Percentiles rank a stretch among this genome's conserved stretches.
Conservation (phyloP, 2,797 vertebrate genomes). For the Arnoldichthys spilopterus region DNA sequence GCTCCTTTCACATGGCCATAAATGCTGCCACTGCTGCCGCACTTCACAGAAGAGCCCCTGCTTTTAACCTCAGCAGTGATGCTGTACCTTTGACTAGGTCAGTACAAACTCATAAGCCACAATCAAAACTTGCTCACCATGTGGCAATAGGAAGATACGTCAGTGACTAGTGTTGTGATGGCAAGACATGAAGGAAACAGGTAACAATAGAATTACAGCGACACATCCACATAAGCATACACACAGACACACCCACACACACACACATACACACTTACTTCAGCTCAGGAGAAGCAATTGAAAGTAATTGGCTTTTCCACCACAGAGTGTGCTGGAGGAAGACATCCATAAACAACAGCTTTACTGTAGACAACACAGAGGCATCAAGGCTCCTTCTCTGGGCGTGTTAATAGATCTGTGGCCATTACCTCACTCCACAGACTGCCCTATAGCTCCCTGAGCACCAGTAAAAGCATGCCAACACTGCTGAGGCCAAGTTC, state of each 20-base stretch:
- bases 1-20: constrained; percentile 3
- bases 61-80: constrained; percentile 17
- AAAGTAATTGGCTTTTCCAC: neutral
- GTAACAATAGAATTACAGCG: too few species aligned
- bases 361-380: constrained; percentile 32
- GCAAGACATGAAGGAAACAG: neutral
- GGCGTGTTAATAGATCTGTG: constrained; percentile 41
- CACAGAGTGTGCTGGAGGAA: neutral
- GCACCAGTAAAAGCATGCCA: constrained; percentile 40
- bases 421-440: constrained; percentile 45
- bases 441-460: constrained; percentile 44
- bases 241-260: too few species aligned
- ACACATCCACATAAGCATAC: too few species aligned
- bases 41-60: neutral
- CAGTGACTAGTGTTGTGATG: neutral
- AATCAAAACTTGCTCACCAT: neutral
- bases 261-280: neutral
- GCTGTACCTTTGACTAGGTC: too few species aligned
- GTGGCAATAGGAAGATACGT: neutral
- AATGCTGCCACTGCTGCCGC: neutral
- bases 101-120: neutral
- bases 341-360: constrained; percentile 43
- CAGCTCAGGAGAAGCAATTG: neutral
- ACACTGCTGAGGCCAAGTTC: constrained; percentile 26
- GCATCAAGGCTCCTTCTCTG: constrained; percentile 20